Evolutionary conservation across 2,113 vertebrate species (phyloP).

Genomic region (Grus americana): DNA sequence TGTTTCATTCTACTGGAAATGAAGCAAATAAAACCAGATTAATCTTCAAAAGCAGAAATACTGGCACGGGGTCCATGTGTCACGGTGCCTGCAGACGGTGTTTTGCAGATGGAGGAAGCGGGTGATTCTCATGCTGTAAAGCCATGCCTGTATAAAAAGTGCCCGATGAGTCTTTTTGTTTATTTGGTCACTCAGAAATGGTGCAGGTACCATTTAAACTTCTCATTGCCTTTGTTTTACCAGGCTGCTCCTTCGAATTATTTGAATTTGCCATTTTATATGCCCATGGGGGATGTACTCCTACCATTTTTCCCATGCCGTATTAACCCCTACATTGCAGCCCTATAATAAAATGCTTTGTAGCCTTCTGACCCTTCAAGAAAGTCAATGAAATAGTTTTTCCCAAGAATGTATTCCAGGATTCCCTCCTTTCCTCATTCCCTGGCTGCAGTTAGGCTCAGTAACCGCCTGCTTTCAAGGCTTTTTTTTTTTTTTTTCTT

Average conservation of each 20-base stretch:
- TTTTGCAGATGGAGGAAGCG: not conserved
- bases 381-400: not conserved
- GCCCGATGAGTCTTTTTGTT: rapidly evolving
- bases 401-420: not conserved
- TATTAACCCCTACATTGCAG: not conserved
- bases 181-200: not conserved
- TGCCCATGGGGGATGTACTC: rapidly evolving
- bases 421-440: not conserved
- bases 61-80: not conserved
- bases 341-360: not conserved
- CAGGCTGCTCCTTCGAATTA: not conserved
- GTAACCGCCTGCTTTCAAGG: not conserved
- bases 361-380: not conserved
- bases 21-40: conserved; percentile 26
- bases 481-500: not conserved
- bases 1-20: not conserved
- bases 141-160: not conserved
- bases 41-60: not conserved
- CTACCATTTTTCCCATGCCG: not conserved
- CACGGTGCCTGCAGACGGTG: rapidly evolving
- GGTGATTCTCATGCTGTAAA: not conserved
- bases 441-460: not conserved
- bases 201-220: not conserved
- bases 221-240: not conserved
- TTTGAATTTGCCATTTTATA: not conserved